phyloP scores from a whole-genome alignment of 2,113 vertebrate genomes.

The Centropristis striata region DNA sequence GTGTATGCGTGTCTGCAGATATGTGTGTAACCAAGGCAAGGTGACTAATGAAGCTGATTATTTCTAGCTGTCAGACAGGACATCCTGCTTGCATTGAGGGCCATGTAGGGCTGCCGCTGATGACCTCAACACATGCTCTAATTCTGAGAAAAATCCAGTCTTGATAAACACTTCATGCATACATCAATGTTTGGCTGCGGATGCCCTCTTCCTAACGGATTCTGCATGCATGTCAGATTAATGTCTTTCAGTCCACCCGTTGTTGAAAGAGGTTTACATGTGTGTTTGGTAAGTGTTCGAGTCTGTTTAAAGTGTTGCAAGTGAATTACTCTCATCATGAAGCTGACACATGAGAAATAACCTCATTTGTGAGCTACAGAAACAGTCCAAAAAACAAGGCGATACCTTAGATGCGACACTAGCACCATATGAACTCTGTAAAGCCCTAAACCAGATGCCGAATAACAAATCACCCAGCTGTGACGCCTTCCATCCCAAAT shows the following conservation, averaged over 20 bases:
- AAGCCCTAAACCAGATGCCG: constrained; percentile 26
- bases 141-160: constrained; percentile 47
- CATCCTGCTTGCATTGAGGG: constrained; percentile 60
- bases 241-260: constrained; percentile 19
- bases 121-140: constrained; percentile 74
- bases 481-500: background rate
- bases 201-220: constrained; percentile 43
- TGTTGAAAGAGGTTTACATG: constrained; percentile 7
- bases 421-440: background rate
- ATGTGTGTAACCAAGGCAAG: constrained; percentile 16
- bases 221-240: constrained; percentile 41
- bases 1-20: constrained; percentile 14
- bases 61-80: constrained; percentile 70
- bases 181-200: constrained; percentile 43
- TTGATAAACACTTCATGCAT: constrained; percentile 64
- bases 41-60: constrained; percentile 63
- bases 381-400: background rate
- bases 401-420: constrained; percentile 10
- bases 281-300: background rate
- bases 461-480: constrained; percentile 37
- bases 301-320: background rate
- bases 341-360: constrained; percentile 17
- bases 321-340: background rate
- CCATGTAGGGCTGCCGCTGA: constrained; percentile 58
- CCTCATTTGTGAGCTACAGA: constrained; percentile 8